These are phyloP conservation scores for Triplophysa tibetana DNA, from an alignment of 2,113 vertebrate genomes.

Conservation along the genomic window DNA sequence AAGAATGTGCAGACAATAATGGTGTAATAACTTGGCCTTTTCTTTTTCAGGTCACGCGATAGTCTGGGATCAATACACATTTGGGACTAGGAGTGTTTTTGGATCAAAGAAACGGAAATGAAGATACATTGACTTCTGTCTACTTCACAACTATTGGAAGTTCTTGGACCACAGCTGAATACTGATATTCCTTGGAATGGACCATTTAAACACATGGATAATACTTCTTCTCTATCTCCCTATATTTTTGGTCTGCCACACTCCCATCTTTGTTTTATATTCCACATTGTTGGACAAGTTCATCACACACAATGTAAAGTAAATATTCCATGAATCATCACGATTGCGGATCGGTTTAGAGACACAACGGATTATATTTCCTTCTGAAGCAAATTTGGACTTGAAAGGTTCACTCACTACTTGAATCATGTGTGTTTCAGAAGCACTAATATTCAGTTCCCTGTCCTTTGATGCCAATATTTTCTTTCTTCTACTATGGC, in stretches of 20 bases:
- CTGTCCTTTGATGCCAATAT: slow-evolving; percentile 40
- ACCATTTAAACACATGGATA: slow-evolving; percentile 57
- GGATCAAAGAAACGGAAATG: slow-evolving; percentile 40
- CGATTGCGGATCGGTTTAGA: slow-evolving; percentile 35
- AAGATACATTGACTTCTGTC: slow-evolving; percentile 56
- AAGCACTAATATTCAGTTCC: slow-evolving; percentile 46
- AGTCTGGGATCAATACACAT: slow-evolving; percentile 63
- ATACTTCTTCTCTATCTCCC: neutral
- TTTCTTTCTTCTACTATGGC: slow-evolving; percentile 57
- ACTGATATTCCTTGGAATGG: slow-evolving; percentile 57
- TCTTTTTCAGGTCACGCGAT: slow-evolving; percentile 76
- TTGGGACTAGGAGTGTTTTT: slow-evolving; percentile 48
- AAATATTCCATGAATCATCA: slow-evolving; percentile 57
- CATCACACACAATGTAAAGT: slow-evolving; percentile 42
- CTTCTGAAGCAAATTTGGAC: slow-evolving; percentile 39
- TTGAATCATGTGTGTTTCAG: slow-evolving; percentile 66
- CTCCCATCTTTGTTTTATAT: slow-evolving; percentile 46
- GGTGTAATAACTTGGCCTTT: slow-evolving; percentile 20
- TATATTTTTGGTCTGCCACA: slow-evolving; percentile 30
- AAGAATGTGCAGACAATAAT: neutral
- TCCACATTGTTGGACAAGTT: slow-evolving; percentile 28
- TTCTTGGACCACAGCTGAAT: slow-evolving; percentile 59
- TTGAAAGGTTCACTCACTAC: slow-evolving; percentile 60
- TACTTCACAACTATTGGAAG: slow-evolving; percentile 53
- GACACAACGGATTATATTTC: slow-evolving; percentile 58